A percentile compares a stretch with the other conserved stretches of the same genome.
These are phyloP conservation scores for Chitala chitala DNA, from an alignment of 2,113 vertebrate genomes.

Conservation along the genomic window DNA sequence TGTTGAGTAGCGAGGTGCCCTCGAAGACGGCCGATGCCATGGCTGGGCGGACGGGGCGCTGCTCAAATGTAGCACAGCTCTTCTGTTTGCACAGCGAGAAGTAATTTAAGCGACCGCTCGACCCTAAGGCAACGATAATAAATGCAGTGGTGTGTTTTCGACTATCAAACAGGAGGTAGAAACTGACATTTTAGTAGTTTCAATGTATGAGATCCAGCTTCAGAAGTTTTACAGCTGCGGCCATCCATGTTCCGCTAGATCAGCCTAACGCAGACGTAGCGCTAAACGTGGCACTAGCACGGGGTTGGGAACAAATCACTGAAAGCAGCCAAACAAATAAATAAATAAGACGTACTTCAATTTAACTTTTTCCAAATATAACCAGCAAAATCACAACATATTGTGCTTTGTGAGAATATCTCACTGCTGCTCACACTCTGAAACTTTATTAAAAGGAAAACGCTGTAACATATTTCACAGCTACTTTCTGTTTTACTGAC, in stretches of 20 bases:
- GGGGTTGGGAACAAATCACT: no score
- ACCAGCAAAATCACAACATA: no score
- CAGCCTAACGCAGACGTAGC: constrained; percentile 41
- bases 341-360: no score
- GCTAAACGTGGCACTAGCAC: constrained; percentile 60
- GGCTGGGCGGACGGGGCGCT: constrained; percentile 49
- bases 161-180: neutral
- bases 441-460: no score
- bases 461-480: no score
- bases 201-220: neutral
- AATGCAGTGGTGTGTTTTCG: no score
- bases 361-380: no score
- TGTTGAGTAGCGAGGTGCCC: constrained; percentile 93
- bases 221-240: neutral
- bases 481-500: no score
- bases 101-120: neutral
- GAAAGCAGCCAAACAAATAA: no score
- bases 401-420: no score
- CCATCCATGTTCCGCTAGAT: no score
- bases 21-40: constrained; percentile 97
- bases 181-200: constrained; percentile 29
- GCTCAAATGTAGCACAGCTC: constrained; percentile 37
- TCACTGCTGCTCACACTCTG: no score
- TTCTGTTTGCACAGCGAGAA: neutral
- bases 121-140: neutral